These are phyloP conservation scores for Hypocryptadius cinnamomeus DNA, from an alignment of 2,113 vertebrate genomes.

Conservation along the genomic window DNA sequence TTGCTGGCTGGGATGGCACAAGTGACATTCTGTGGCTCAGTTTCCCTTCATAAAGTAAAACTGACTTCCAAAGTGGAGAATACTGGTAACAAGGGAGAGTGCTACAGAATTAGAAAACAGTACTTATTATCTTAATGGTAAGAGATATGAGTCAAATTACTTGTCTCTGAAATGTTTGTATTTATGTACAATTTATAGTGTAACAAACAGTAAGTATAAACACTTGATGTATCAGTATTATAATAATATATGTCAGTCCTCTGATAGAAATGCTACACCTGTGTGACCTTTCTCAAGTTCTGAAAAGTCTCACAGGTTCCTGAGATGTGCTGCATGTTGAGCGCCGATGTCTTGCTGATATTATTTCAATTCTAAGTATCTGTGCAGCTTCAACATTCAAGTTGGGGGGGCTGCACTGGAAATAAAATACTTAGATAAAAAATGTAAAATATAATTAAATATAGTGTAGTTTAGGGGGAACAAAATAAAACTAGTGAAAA, in stretches of 20 bases:
- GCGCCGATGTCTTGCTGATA: neutral
- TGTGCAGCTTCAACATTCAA: neutral
- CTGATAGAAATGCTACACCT: neutral
- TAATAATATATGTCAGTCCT: neutral
- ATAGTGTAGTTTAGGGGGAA: too few species aligned
- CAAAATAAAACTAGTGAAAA: neutral
- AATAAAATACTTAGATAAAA: neutral
- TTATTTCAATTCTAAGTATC: neutral
- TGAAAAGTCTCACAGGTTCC: neutral
- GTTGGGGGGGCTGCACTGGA: neutral
- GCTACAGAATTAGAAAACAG: neutral
- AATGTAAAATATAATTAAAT: neutral
- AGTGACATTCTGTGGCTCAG: neutral
- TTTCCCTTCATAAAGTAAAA: neutral
- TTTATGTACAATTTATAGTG: neutral
- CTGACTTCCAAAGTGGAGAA: neutral
- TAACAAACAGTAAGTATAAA: neutral
- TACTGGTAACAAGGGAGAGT: neutral
- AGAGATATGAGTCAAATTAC: rapidly evolving
- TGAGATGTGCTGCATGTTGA: rapidly evolving
- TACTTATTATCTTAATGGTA: neutral
- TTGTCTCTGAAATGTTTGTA: neutral
- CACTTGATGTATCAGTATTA: neutral
- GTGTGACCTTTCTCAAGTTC: neutral
- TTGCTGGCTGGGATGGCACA: neutral